Percentiles rank a stretch among this genome's conserved stretches.
These are phyloP conservation scores for Theocolax elegans DNA, from an alignment of 1,140 invertebrate genomes.

Conservation along the genomic window DNA sequence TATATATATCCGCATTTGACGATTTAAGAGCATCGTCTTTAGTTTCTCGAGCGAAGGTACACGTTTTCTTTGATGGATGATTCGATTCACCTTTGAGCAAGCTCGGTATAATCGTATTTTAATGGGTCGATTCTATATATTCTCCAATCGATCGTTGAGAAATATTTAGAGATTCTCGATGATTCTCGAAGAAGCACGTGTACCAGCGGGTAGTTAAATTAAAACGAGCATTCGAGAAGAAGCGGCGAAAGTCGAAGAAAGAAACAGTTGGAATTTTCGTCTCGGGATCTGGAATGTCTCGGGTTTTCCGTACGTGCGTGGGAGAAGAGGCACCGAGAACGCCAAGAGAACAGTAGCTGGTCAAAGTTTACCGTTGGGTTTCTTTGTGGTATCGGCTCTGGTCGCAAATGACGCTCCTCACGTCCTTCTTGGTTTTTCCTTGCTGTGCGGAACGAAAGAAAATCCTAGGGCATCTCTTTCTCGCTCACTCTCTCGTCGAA, in stretches of 20 bases:
- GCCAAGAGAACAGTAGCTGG: conserved; percentile 47
- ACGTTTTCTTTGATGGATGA: not conserved
- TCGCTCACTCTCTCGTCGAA: not conserved
- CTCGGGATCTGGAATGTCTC: conserved; percentile 39
- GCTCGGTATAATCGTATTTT: not conserved
- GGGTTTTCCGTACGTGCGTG: conserved; percentile 43
- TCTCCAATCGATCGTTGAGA: no score
- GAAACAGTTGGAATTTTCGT: conserved; percentile 45
- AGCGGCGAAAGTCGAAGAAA: not conserved
- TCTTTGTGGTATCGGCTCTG: conserved; percentile 44
- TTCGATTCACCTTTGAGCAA: conserved; percentile 1
- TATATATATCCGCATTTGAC: no score
- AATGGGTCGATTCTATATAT: no score
- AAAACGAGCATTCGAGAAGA: not conserved
- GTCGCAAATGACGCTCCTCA: conserved; percentile 15
- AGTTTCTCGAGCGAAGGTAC: not conserved
- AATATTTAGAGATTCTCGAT: no score
- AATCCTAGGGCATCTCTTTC: not conserved
- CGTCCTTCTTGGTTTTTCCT: not conserved
- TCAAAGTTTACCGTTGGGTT: conserved; percentile 52
- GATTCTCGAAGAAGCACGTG: not conserved
- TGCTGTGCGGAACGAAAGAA: not conserved
- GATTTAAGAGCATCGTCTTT: not conserved
- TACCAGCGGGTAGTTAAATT: not conserved
- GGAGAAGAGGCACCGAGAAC: conserved; percentile 5